Evolutionary conservation across 1,140 invertebrate genomes (phyloP), one percentile per base, ranked within the genome.

Genomic region (Atta colombica): DNA sequence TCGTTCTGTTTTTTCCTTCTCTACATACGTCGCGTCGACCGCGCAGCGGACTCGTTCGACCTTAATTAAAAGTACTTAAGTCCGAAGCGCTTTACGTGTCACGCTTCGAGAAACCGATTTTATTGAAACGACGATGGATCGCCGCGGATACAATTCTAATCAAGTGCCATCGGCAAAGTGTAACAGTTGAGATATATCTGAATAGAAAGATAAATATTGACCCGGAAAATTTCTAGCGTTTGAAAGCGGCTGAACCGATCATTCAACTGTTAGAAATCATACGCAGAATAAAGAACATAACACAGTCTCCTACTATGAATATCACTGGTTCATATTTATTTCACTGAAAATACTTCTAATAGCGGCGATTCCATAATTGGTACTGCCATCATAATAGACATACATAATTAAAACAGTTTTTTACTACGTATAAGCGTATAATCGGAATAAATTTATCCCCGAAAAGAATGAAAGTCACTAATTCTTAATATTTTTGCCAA

Each of bases 61-160:
- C 77, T 78, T 78, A 78, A 78, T 78, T 78, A 60, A 78, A 65
- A 10, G 60, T 61, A 78, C 25, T 66, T 66, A 49, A 78, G 45
- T 21, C 63, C 63, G 7, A 31, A n/a, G 21, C 39, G 63, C 39
- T 51, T 66, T 49, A 35, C 61, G 63, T 39, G 16, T 78, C 63
- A 78, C 45, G 39, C 60, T 65, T 65, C 21, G 60, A 18, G 45
- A 49, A 78, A 65, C 39, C 77, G 77, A 21, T 39, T 31, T 51
- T 28, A 51, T 51, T 31, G 39, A 18, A 66, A 77, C 39, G 25
- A 18, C 55, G 25, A 25, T 35, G 18, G 16, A 25, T n/a, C 28
- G 21, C 35, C 21, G 39, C 39, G 39, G 25, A 8, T 35, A 14
- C 35, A 45, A 77, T 77, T n/a, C 39, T n/a, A 39, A 63, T 35